Base-by-base conservation (phyloP, 2,113 vertebrate genomes). In the Tonatia bakeri region DNA sequence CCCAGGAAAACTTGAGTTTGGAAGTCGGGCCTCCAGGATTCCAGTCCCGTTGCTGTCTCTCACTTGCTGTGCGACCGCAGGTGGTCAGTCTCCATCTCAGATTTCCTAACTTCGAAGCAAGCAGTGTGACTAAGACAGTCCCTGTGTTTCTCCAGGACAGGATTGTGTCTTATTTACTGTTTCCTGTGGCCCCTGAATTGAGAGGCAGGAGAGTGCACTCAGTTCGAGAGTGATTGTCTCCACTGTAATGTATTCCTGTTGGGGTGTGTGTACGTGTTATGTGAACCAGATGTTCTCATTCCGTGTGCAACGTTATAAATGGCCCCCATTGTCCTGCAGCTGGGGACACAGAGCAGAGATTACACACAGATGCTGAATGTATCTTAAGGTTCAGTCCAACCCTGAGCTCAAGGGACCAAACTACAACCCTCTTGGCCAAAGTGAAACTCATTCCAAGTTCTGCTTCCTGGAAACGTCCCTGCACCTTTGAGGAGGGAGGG, bases 281-380 rank as follows among this genome's bases (percentile, higher is more conserved):
- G 94, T 77, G 89, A 97, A 98, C 95, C 97, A 98, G 96, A 97
- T 96, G 96, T 97, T 96, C 76, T 96, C 45, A 86, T 92, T 94
- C 93, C 24, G 50, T 28, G 45, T 92, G 90, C 73, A 93, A 65
- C 94, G 86, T 97, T 96, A 96, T 96, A 97, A 98, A 96, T 91
- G 96, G 96, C 79, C 59, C 85, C 79, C 75, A 87, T 97, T 97
- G 97, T 97, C 94, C 91, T 83, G 86, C 90, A 94, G 70, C 95
- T 96, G 95, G 94, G 93, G 93, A 93, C 87, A 80, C 76, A 61
- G 81, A 85, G 73, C 70, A 91, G 83, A 82, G 88, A 80, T 85
- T 87, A 77, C 95, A 92, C 43, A 86, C 59, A 88, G 75, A 91
- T n/a, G 93, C 82, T 93, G 94, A 81, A 89, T 72, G 88, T 61